These are phyloP conservation scores for Phaenicophaeus curvirostris DNA, from an alignment of 2,797 vertebrate species.

Conservation along the genomic window DNA sequence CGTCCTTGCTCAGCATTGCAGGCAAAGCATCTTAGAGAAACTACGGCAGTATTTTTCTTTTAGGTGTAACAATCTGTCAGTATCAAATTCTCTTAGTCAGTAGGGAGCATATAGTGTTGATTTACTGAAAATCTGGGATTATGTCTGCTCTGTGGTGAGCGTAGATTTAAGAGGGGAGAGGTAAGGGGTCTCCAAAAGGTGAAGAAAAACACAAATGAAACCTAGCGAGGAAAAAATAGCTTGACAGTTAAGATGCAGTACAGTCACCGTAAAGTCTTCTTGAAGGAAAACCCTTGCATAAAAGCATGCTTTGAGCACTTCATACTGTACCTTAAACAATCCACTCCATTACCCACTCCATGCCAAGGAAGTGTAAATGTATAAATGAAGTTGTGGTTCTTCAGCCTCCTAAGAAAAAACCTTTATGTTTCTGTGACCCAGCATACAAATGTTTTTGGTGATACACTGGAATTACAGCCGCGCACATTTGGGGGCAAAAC, in stretches of 20 bases:
- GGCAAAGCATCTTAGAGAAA: slow-evolving; percentile 74
- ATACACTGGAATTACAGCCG: accelerated
- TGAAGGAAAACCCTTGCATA: slow-evolving; percentile 54
- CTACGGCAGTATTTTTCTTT: slow-evolving; percentile 83
- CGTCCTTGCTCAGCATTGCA: slow-evolving; percentile 58
- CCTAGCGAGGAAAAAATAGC: slow-evolving; percentile 79
- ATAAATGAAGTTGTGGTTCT: slow-evolving; percentile 5
- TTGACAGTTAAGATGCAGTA: slow-evolving; percentile 81
- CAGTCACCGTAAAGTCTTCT: slow-evolving; percentile 62
- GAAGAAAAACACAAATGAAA: slow-evolving; percentile 85
- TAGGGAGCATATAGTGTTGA: slow-evolving; percentile 86
- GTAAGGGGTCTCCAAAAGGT: slow-evolving; percentile 84
- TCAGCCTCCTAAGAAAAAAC: background rate
- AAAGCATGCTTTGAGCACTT: background rate
- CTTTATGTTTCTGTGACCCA: slow-evolving; percentile 27
- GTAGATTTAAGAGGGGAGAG: slow-evolving; percentile 84
- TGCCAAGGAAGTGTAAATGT: background rate
- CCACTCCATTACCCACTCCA: slow-evolving; percentile 55
- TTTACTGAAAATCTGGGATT: slow-evolving; percentile 88
- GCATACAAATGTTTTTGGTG: background rate
- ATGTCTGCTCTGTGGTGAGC: slow-evolving; percentile 83
- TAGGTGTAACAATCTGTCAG: slow-evolving; percentile 85
- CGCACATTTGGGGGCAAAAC: background rate
- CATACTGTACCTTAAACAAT: slow-evolving; percentile 24
- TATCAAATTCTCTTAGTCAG: slow-evolving; percentile 86